A percentile compares a stretch with the other conserved stretches of the same genome.
phyloP scores from a whole-genome alignment of 2,888 invertebrate genomes.

The Ephialtes manifestator region DNA sequence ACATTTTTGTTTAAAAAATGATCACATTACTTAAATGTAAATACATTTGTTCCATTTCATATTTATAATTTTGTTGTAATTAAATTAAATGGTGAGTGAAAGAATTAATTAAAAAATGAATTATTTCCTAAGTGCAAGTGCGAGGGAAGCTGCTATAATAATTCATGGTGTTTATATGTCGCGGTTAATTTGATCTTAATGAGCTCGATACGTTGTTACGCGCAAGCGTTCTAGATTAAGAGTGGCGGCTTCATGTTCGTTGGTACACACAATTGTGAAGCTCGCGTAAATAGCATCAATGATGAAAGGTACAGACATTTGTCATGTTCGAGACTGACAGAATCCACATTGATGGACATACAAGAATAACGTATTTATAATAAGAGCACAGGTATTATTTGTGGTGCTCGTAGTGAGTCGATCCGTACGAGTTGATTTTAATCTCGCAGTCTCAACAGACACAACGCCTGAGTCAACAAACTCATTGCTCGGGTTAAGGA shows the following conservation, averaged over 20 bases:
- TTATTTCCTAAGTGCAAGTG: neutral
- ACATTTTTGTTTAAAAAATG: too few species aligned
- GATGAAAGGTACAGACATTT: constrained; percentile 21
- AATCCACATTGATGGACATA: neutral
- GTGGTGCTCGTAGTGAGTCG: neutral
- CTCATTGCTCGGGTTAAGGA: neutral
- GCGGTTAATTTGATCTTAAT: constrained; percentile 41
- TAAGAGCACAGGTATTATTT: constrained; percentile 21
- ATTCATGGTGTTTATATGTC: constrained; percentile 38
- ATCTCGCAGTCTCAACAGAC: neutral
- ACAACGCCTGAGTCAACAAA: constrained; percentile 17
- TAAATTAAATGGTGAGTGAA: neutral
- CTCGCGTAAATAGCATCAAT: constrained; percentile 4
- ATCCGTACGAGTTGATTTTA: neutral
- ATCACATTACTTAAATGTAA: too few species aligned
- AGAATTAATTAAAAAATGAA: neutral
- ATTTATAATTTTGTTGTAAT: neutral
- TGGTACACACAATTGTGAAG: constrained; percentile 1
- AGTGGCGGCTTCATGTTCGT: constrained; percentile 11
- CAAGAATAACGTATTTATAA: neutral
- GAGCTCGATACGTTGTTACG: constrained; percentile 41
- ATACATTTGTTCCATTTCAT: neutral
- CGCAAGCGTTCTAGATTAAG: constrained; percentile 39
- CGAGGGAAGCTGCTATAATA: constrained; percentile 1
- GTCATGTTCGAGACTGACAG: constrained; percentile 19